A percentile compares a stretch with the other conserved stretches of the same genome.
These are phyloP conservation scores for Drosophila niveifrons DNA, from an alignment of 2,888 invertebrate species.

Conservation along the genomic window DNA sequence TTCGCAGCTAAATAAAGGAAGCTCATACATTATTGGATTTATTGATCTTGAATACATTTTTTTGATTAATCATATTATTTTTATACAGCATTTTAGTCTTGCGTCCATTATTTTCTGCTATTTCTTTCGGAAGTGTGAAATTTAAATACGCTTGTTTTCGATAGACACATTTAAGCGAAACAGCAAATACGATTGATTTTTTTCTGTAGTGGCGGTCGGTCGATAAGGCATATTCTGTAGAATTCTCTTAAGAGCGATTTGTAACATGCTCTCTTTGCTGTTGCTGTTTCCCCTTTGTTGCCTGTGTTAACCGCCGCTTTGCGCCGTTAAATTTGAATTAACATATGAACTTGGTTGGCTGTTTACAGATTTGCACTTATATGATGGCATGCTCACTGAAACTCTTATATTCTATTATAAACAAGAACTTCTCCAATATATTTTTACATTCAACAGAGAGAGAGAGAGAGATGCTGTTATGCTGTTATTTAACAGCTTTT, in stretches of 20 bases:
- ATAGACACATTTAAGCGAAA: too few species aligned
- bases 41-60: too few species aligned
- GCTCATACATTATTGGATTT: too few species aligned
- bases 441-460: slow-evolving; percentile 2
- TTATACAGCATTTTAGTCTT: too few species aligned
- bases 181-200: background rate
- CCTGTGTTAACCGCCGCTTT: background rate
- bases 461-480: background rate
- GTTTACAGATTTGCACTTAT: background rate
- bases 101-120: too few species aligned
- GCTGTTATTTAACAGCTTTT: slow-evolving; percentile 32
- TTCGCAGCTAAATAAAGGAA: too few species aligned
- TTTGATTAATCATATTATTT: too few species aligned
- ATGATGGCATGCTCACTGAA: background rate
- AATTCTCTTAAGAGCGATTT: slow-evolving; percentile 19
- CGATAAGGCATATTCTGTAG: slow-evolving; percentile 13
- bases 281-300: background rate
- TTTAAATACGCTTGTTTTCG: too few species aligned
- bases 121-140: too few species aligned
- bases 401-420: slow-evolving; percentile 40
- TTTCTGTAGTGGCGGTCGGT: slow-evolving; percentile 29
- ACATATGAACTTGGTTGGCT: background rate
- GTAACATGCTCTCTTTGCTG: background rate
- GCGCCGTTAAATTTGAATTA: background rate
- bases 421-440: slow-evolving; percentile 11